Base-by-base conservation (phyloP, 2,888 invertebrate genomes). In the Exocentrus adspersus region DNA sequence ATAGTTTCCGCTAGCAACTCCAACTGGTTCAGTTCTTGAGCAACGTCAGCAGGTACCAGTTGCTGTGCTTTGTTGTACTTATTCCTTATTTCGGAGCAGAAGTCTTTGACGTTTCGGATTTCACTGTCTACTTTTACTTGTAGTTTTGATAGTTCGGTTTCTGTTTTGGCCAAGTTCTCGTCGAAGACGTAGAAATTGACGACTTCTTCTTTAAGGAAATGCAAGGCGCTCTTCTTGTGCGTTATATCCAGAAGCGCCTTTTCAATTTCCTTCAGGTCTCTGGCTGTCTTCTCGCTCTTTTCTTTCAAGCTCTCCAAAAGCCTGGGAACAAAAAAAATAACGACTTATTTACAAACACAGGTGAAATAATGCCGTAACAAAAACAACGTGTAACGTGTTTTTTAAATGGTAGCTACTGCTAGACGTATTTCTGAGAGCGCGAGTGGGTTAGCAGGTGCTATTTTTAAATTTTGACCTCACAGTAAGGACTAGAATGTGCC, bases 1-100 rank as follows among this genome's bases (percentile, higher is more conserved):
- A 93, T 86, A 67, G 90, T 89, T 82, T 96, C 95, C 51, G 92
- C 88, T 59, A 92, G 86, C 72, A 95, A 84, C 83, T 95, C 95
- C 77, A 95, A 85, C 68, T 91, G 88, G 52, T 93, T 93, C 72
- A 95, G 85, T 84, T 93, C 89, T 83, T 93, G 92, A 66, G 88
- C 87, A 69, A 93, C 87, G 86, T 94, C 94, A 70, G 90, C 90
- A 64, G 94, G 91, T 68, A 88, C 81, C 45, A 86, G 78, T 72
- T 90, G 89, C 76, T 88, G 86, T 70, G 87, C 84, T 68, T 86
- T 85, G 62, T 87, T 85, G 84, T 91, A 91, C 41, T 86, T 85
- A 72, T 86, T 85, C 73, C 88, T 85, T 67, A 88, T 87, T 71
- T 86, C 85, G 54, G 85, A 85, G 12, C 88, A 86, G 75, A 90